Base-by-base conservation (phyloP, 2,797 vertebrate species). In the Onychomys leucogaster region DNA sequence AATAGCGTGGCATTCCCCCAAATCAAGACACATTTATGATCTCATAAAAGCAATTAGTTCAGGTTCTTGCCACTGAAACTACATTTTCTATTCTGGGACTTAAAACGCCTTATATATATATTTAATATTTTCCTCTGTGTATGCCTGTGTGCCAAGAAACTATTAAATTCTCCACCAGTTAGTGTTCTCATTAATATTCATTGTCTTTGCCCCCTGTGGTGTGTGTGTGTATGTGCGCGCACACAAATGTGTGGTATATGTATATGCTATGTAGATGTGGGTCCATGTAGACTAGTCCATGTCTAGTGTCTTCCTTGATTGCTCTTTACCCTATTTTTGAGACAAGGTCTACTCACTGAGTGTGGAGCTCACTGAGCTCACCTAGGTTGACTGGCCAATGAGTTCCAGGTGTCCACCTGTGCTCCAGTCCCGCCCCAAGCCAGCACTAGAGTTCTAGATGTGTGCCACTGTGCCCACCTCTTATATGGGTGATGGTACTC, bases 21-120 rank as follows among this genome's bases (percentile, higher is more conserved):
- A 93, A 93, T 91, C 81, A 91, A 77, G 81, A 96, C 96, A 92
- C 84, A 90, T 83, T 96, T 90, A 95, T 91, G 92, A 77, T 81
- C 85, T 94, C 94, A 95, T 94, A 92, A 96, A 96, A 97, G 88
- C 90, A 90, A 94, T 91, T 87, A 43, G 23, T 95, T 96, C 84
- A 93, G 63, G 63, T 73, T 95, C 63, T 41, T 63, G 89, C 89
- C 67, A 94, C 52, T 52, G 41, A 67, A 97, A 93, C 65, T 61
- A 83, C 32, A 57, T 87, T 43, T 95, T 94, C 93, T 90, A 91
- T 82, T 95, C 61, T 57, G 91, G 91, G 81, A 85, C 71, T 95
- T 94, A 57, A 89, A 94, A 93, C 19, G 4, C 21, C 91, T 91
- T 96, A 63, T 96, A 91, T n/a, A n/a, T n/a, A n/a, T n/a, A n/a